Base-by-base conservation (phyloP, 1,140 invertebrate genomes). In the Neuroterus valhalla region DNA sequence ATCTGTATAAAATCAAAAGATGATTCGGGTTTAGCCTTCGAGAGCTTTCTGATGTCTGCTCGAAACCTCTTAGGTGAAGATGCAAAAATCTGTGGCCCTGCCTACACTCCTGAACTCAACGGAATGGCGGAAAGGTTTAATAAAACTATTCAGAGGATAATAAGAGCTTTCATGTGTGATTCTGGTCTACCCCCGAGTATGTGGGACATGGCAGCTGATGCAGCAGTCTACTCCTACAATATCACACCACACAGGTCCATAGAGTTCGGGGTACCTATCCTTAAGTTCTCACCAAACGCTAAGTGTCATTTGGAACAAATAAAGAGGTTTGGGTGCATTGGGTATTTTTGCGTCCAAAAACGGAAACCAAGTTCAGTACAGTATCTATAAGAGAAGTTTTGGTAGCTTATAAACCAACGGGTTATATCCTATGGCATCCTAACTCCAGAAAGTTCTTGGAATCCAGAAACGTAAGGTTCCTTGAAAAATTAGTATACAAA, bases 171-270 rank as follows among this genome's bases (percentile, higher is more conserved):
- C 31, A 31, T 31, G 31, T 31, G 31, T 31, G 31, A 31, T 6
- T 31, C 31, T 31, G 5, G 31, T 31, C 8, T 3, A 6, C 31
- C 31, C 31, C 26, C 31, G 4, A 31, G 31, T 31, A 72, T 78
- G 79, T 91, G 87, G 88, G 81, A 81, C 69, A 79, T 88, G 67
- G 85, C 87, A 52, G 72, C 81, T 11, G 67, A 76, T 21, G 82
- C 75, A 68, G 88, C 86, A 0, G 82, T 79, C 8, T 82, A 89
- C 72, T 69, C 81, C 5, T 81, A 85, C 45, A 89, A 89, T 72
- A 68, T 77, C 14, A 77, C 77, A 14, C 79, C 79, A 11, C 81
- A 81, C 19, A 83, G 78, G 67, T 46, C 74, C 2, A 80, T 75
- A 38, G 52, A 70, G n/a, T 80, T 66, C 48, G 67, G 74, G 23